phyloP scores from a whole-genome alignment of 2,113 vertebrate species.

The Aplodontia rufa region DNA sequence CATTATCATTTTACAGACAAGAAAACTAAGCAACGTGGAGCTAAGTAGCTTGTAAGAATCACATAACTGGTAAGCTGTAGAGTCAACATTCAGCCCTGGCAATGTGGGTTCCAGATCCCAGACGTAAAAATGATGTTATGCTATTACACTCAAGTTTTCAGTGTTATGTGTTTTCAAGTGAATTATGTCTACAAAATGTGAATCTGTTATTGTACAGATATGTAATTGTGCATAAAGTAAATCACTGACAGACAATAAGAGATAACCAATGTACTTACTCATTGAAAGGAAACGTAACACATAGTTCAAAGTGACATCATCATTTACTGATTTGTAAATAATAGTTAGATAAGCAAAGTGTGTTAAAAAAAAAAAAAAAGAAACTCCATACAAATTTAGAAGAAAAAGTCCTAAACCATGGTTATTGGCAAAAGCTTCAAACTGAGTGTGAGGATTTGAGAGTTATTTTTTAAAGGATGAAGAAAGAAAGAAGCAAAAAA shows the following conservation, averaged over 20 bases:
- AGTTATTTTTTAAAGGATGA: not conserved
- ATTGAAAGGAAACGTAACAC: not conserved
- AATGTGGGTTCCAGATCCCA: not conserved
- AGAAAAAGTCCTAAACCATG: not conserved
- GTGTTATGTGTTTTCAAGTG: not conserved
- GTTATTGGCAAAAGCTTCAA: not conserved
- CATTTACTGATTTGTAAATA: not conserved
- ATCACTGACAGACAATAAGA: not conserved
- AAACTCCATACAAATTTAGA: not conserved
- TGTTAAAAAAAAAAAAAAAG: not conserved
- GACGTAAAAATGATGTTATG: not conserved
- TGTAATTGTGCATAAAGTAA: not conserved
- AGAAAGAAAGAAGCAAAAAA: not conserved
- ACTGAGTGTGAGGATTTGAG: not conserved
- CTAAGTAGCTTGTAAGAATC: not conserved
- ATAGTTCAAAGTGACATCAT: not conserved
- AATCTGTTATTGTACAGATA: not conserved
- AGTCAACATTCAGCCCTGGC: not conserved
- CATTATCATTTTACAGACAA: not conserved
- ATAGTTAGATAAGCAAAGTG: not conserved
- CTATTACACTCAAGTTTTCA: not conserved
- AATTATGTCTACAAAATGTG: not conserved
- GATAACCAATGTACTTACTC: not conserved
- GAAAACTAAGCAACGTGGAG: not conserved
- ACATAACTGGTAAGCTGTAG: not conserved